Evolutionary conservation across 2,888 invertebrate species (phyloP).

Genomic region (Machimus rusticus): DNA sequence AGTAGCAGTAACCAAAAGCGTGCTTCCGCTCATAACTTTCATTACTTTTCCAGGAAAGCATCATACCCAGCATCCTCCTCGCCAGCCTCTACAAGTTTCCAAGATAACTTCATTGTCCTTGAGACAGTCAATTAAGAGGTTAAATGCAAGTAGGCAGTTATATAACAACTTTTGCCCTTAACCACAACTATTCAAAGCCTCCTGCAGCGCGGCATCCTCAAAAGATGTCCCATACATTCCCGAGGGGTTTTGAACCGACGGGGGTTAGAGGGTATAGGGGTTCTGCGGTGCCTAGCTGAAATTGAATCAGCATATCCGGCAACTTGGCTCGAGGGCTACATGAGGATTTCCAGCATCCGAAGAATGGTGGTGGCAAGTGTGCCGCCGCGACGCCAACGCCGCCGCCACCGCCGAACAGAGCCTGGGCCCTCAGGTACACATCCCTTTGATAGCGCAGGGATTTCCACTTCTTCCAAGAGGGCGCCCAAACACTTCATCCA

Average conservation of each 20-base stretch:
- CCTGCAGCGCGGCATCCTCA: neutral
- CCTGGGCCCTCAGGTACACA: neutral
- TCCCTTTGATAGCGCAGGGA: neutral
- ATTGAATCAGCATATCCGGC: slow-evolving; percentile 24
- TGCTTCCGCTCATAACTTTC: neutral
- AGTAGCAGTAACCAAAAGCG: neutral
- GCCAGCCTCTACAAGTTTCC: neutral
- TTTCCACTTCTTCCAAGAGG: neutral
- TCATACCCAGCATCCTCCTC: neutral
- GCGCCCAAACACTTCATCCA: slow-evolving; percentile 19
- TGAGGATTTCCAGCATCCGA: neutral
- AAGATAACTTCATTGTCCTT: slow-evolving; percentile 16
- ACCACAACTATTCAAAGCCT: neutral
- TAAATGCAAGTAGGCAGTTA: slow-evolving; percentile 2
- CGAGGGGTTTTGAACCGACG: no score
- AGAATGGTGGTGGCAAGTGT: neutral
- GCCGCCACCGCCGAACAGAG: neutral
- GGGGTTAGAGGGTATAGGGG: neutral
- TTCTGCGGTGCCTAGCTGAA: neutral
- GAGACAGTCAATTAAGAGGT: slow-evolving; percentile 28
- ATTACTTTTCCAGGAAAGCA: neutral
- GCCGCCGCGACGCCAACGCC: neutral
- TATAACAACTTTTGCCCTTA: neutral
- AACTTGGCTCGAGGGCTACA: neutral
- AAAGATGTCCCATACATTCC: neutral